Evolutionary conservation across 2,888 invertebrate species (phyloP).

Genomic region (Troides aeacus): DNA sequence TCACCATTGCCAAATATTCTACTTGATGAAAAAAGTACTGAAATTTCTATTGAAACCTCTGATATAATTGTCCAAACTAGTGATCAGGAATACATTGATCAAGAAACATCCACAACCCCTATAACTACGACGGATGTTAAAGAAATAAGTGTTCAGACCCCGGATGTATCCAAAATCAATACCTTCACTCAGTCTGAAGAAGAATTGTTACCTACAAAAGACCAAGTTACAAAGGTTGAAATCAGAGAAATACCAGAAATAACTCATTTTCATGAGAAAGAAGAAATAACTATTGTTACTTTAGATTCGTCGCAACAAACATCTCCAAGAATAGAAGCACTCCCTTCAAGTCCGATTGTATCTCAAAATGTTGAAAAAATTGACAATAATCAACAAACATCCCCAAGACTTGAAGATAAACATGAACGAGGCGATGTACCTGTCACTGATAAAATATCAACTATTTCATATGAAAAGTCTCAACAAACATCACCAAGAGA

Average conservation of each 20-base stretch:
- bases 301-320: constrained; percentile 54
- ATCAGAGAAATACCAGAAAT: neutral
- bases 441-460: constrained; percentile 21
- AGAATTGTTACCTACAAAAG: constrained; percentile 43
- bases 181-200: constrained; percentile 70
- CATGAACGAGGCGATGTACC: neutral
- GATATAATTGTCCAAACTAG: constrained; percentile 68
- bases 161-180: constrained; percentile 58
- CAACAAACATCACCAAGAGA: constrained; percentile 24
- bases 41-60: constrained; percentile 58
- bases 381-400: constrained; percentile 76
- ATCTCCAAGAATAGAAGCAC: constrained; percentile 41
- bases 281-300: constrained; percentile 32
- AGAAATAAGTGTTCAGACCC: constrained; percentile 66
- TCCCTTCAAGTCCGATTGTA: constrained; percentile 26
- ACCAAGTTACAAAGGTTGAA: constrained; percentile 28
- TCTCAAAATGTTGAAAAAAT: constrained; percentile 38
- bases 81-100: constrained; percentile 54
- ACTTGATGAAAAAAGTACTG: constrained; percentile 65
- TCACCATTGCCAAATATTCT: constrained; percentile 65
- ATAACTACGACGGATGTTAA: constrained; percentile 50
- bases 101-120: constrained; percentile 67
- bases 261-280: constrained; percentile 22
- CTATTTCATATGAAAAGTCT: constrained; percentile 26
- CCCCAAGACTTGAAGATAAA: constrained; percentile 64